Evolutionary conservation across 1,140 invertebrate species (phyloP).

Genomic region (Papilio machaon): DNA sequence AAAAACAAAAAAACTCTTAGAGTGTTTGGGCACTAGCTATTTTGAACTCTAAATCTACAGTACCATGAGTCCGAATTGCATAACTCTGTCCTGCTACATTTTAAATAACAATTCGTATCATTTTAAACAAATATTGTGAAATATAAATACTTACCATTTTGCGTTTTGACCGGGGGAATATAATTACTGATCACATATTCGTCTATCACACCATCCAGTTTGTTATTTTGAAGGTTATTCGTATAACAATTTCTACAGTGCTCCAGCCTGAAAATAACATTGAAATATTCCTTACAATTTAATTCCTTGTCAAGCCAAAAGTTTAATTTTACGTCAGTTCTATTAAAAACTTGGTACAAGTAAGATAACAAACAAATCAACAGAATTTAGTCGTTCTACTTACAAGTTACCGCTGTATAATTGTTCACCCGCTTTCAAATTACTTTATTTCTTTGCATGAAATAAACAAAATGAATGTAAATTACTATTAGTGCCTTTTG

Average conservation of each 20-base stretch:
- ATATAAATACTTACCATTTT: constrained; percentile 66
- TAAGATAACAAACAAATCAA: constrained; percentile 20
- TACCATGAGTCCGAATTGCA: too few species aligned
- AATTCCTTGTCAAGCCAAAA: neutral
- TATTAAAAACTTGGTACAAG: constrained; percentile 1
- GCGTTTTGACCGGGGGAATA: constrained; percentile 72
- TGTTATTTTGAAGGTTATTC: constrained; percentile 79
- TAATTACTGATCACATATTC: constrained; percentile 79
- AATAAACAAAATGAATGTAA: constrained; percentile 21
- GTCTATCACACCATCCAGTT: constrained; percentile 75
- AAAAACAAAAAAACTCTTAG: constrained; percentile 2
- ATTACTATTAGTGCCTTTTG: neutral
- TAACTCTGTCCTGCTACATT: too few species aligned
- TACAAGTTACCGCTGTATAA: constrained; percentile 4
- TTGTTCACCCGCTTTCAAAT: constrained; percentile 6
- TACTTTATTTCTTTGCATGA: neutral
- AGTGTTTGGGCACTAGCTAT: too few species aligned
- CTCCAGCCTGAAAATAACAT: constrained; percentile 76
- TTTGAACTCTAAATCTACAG: too few species aligned
- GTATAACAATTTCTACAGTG: constrained; percentile 84
- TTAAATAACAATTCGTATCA: too few species aligned
- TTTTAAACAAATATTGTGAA: too few species aligned
- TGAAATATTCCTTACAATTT: constrained; percentile 35
- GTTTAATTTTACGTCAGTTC: neutral
- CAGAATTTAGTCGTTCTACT: neutral